Conservation (phyloP, 2,888 invertebrate species). For the Drosophila dives region DNA sequence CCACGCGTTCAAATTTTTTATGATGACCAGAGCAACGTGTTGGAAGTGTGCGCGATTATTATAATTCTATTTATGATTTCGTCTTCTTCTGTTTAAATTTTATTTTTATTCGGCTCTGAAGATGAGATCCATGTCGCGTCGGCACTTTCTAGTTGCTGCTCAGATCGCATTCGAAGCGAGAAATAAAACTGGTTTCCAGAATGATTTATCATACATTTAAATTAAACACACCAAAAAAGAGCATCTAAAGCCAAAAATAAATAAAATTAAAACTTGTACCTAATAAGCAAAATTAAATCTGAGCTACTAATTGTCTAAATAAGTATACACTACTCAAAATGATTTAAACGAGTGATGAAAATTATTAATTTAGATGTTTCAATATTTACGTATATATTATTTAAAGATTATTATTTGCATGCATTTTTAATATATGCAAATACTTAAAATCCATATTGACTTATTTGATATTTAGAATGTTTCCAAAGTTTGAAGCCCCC, state of each 20-base stretch:
- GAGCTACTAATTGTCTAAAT: conserved; percentile 6
- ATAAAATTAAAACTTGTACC: conserved; percentile 78
- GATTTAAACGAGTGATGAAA: background rate
- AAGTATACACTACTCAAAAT: conserved; percentile 37
- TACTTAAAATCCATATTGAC: background rate
- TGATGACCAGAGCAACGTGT: conserved; percentile 63
- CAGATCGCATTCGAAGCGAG: conserved; percentile 57
- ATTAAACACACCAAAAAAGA: conserved; percentile 64
- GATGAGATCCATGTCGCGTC: conserved; percentile 66
- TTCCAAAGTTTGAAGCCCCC: background rate
- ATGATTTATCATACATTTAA: conserved; percentile 80
- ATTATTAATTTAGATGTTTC: conserved; percentile 1
- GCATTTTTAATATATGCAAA: background rate
- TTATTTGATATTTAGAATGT: background rate
- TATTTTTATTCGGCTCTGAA: conserved; percentile 28
- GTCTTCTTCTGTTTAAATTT: conserved; percentile 10
- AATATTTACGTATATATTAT: background rate
- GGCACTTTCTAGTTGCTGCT: conserved; percentile 77
- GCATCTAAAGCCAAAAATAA: conserved; percentile 68
- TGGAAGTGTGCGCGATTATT: conserved; percentile 70
- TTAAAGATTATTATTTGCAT: background rate
- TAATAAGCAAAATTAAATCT: conserved; percentile 43
- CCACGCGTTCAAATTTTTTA: conserved; percentile 80
- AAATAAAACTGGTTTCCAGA: conserved; percentile 70
- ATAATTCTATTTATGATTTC: conserved; percentile 50